Evolutionary conservation across 2,888 invertebrate species (phyloP).

Genomic region (Drosophila meridionalis): DNA sequence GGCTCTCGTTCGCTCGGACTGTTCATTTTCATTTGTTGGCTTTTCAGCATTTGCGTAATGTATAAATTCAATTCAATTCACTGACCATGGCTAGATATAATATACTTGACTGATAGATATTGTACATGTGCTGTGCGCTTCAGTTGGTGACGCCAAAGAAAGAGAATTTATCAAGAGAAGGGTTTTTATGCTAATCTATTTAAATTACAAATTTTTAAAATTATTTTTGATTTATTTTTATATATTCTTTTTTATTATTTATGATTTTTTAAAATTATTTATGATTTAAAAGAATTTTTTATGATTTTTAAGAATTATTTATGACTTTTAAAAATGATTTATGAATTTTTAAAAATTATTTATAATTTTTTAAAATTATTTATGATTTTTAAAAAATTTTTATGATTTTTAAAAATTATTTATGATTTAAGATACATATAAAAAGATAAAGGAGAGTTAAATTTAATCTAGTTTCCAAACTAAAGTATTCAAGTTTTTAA

Average conservation of each 20-base stretch:
- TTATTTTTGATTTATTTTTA: no score
- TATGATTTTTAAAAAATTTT: not conserved
- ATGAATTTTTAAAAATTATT: no score
- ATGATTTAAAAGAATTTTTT: no score
- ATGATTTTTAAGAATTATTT: no score
- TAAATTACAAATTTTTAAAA: not conserved
- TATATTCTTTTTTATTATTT: no score
- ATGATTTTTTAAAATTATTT: no score
- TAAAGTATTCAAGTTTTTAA: no score
- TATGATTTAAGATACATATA: not conserved
- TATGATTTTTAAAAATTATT: not conserved
- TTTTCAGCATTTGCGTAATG: constrained; percentile 59
- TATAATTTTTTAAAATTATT: no score
- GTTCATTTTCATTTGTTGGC: constrained; percentile 61
- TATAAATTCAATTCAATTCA: constrained; percentile 72
- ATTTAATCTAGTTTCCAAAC: not conserved
- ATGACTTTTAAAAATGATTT: no score
- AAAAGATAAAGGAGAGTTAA: not conserved
- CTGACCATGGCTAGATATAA: constrained; percentile 13
- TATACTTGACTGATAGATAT: not conserved
- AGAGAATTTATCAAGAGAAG: not conserved
- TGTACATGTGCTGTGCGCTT: not conserved
- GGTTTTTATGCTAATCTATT: not conserved
- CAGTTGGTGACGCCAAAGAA: not conserved
- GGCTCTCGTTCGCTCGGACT: constrained; percentile 27